phyloP scores from a whole-genome alignment of 2,113 vertebrate genomes.

The Myxocyprinus asiaticus region DNA sequence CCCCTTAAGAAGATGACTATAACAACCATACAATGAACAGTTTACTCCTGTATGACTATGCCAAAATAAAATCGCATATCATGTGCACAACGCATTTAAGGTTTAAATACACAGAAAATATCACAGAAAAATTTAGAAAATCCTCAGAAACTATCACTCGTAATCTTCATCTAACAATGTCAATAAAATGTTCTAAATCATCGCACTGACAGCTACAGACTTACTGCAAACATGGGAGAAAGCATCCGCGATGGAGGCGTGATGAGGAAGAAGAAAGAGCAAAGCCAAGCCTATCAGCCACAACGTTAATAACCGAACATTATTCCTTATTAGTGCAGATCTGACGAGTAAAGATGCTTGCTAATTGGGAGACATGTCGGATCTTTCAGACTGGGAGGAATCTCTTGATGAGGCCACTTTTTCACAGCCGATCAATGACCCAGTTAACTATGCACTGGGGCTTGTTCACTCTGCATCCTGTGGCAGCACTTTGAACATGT shows the following conservation, averaged over 20 bases:
- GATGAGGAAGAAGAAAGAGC: constrained; percentile 47
- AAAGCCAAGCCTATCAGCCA: constrained; percentile 61
- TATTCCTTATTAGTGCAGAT: constrained; percentile 69
- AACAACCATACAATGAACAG: not conserved
- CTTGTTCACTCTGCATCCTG: constrained; percentile 61
- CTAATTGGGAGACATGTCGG: constrained; percentile 72
- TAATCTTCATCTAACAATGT: constrained; percentile 41
- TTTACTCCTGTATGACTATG: not conserved
- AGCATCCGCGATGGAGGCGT: constrained; percentile 53
- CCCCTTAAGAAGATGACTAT: not conserved
- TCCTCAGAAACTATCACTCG: constrained; percentile 46
- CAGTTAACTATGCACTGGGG: constrained; percentile 63
- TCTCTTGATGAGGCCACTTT: constrained; percentile 75
- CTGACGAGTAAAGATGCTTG: constrained; percentile 61
- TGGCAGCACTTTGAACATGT: constrained; percentile 72
- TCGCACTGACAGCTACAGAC: constrained; percentile 54
- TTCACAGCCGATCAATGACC: constrained; percentile 74
- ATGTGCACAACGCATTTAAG: not conserved
- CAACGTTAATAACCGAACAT: constrained; percentile 72
- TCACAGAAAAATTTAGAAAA: constrained; percentile 27
- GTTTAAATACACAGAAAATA: not conserved
- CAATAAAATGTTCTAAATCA: constrained; percentile 37
- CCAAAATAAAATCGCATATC: not conserved
- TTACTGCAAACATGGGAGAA: constrained; percentile 44
- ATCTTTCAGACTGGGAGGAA: constrained; percentile 73